Base-by-base conservation (phyloP, 1,140 invertebrate genomes). In the Cyclina sinensis region DNA sequence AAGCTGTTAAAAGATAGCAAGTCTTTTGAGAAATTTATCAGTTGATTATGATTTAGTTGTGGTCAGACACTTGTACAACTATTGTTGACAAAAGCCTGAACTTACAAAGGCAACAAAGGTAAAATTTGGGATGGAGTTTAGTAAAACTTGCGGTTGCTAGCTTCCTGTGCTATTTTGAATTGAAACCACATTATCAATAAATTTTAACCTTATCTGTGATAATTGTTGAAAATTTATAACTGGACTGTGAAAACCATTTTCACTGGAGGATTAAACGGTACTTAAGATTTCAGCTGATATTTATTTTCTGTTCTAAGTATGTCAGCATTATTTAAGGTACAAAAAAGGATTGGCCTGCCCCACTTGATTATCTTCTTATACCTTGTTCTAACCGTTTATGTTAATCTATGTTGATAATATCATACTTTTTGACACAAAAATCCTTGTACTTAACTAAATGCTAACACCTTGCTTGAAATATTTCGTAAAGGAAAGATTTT, bases 111-210 rank as follows among this genome's bases (percentile, higher is more conserved):
- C 43, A 43, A 14, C 43, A 43, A 43, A 43, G 57, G 57, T 62
- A 62, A 62, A 54, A 62, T 27, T n/a, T 62, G 57, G 57, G 57
- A 62, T 62, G 57, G 57, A 11, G 57, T 27, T 24, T 7, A 27
- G 24, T 14, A 62, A 62, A 62, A 62, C 57, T 27, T 62, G 57
- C 14, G 57, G 57, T 62, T 43, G 4, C 43, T 43, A 43, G 7
- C 57, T 62, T 62, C n/a, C 43, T 43, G 43, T 14, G 14, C 14
- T 43, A 27, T 62, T 4, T 62, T 62, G 4, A 27, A 27, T 62
- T 24, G 7, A 27, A 62, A 62, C 57, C 57, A 62, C 57, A 62
- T n/a, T 27, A n/a, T 62, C n/a, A 62, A 62, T 62, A 62, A 62
- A 62, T 62, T 48, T 62, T 27, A 62, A 62, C 57, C 27, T 62